phyloP scores from a whole-genome alignment of 2,797 vertebrate species.

The Parauchenoglanis ngamensis region DNA sequence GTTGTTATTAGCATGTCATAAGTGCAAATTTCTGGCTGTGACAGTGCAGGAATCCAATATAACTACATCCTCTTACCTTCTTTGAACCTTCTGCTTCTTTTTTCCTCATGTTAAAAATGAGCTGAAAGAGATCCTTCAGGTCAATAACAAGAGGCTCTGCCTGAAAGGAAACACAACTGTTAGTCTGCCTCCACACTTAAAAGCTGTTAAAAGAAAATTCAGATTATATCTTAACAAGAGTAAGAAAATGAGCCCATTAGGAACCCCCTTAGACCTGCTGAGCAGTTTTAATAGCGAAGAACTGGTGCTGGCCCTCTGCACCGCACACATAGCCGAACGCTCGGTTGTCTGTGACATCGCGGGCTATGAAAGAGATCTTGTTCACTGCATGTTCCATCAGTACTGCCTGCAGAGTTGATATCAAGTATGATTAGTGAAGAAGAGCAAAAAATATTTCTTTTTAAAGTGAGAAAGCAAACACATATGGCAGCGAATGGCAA shows the following conservation, averaged over 20 bases:
- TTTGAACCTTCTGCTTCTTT: conserved; percentile 83
- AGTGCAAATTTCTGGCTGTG: neutral
- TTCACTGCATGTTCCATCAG: conserved; percentile 94
- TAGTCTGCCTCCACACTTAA: conserved; percentile 31
- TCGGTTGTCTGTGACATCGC: conserved; percentile 94
- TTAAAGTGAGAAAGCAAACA: neutral
- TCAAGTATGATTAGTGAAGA: neutral
- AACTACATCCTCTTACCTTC: conserved; percentile 70
- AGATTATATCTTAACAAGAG: neutral
- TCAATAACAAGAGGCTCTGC: conserved; percentile 94
- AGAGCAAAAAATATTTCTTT: neutral
- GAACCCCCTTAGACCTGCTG: conserved; percentile 81
- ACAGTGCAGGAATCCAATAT: neutral
- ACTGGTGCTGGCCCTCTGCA: conserved; percentile 96
- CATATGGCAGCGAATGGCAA: neutral
- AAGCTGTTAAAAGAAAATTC: neutral
- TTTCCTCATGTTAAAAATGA: conserved; percentile 94
- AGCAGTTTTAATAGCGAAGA: conserved; percentile 96
- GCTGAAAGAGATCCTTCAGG: conserved; percentile 95
- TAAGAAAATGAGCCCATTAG: conserved; percentile 3
- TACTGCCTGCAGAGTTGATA: conserved; percentile 78
- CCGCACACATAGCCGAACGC: conserved; percentile 97
- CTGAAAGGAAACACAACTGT: conserved; percentile 67
- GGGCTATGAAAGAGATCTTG: conserved; percentile 97
- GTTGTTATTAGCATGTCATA: conserved; percentile 9